Base-by-base conservation (phyloP, 53 echinoderm and acorn worm species). In the Apostichopus leukothele region DNA sequence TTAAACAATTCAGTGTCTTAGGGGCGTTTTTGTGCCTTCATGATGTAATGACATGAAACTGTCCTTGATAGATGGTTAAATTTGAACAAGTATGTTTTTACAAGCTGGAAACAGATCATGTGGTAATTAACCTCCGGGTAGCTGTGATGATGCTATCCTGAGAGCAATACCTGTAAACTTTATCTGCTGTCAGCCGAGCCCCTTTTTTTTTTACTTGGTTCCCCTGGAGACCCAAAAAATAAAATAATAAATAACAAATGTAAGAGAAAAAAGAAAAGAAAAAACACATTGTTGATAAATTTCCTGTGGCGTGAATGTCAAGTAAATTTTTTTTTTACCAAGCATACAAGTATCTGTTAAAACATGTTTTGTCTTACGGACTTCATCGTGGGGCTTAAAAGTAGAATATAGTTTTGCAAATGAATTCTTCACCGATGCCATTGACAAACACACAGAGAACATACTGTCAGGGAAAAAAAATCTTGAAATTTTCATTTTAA, bases 1-100 rank as follows among this genome's bases (percentile, higher is more conserved):
- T 81, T 81, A 81, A 81, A n/a, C 21, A 81, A 81, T 81, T 81
- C 81, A 81, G 55, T 81, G 23, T 59, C 81, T 59, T 81, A 3
- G 11, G 23, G 81, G 55, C 19, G 20, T 6, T 57, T 8, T 81
- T 81, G 54, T 55, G 59, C 55, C 53, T 81, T 55, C 55, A 55
- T 54, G 59, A 54, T 81, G 60, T 21, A 52, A 22, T 25, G 25
- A 81, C 81, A 81, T 81, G 81, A 54, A 53, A 81, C 59, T 81
- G 81, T 81, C 81, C 81, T 81, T 81, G 81, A 52, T 81, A 19
- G 60, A 16, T 55, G 55, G 81, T 81, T 81, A 81, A 59, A 23
- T 55, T 59, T 81, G 11, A 59, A 59, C 55, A 59, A 55, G 81
- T 81, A 81, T 81, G 81, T 81, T 81, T 54, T 59, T 71, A 79